Evolutionary conservation across 1,140 invertebrate species (phyloP), one percentile per base, ranked within the genome.

Genomic region (Sitodiplosis mosellana): DNA sequence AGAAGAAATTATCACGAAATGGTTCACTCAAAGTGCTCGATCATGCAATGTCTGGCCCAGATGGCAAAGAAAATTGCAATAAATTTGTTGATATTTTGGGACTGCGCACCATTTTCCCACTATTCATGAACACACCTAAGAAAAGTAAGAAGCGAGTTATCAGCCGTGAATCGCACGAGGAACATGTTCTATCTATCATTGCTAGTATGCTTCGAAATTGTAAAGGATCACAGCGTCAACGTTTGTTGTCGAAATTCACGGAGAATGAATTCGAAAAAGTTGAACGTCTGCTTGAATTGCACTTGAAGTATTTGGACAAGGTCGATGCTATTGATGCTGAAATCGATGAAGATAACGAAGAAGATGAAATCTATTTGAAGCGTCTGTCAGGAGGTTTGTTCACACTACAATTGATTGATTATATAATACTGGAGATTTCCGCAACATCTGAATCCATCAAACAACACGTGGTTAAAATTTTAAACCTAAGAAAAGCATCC

Each of bases 201-300:
- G 80, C 87, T 1, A 86, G 87, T 43, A 85, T 99, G 77, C 67
- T 99, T 45, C 77, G 86, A 48, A 93, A 95, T 59, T 94, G 87
- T 61, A 81, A 83, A 58, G 86, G 87, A 8, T 80, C 82, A 27
- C 91, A 96, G 53, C 68, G 89, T 33, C 84, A 93, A 59, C 70
- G 96, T 47, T 69, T 99, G 22, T 61, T 99, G 8, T 83, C 81
- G 54, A 99, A 99, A 72, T 99, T 99, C 64, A 87, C 82, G 1
- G 96, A 99, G 71, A 96, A 96, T 63, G 92, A 99, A 69, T 85
- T 91, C 57, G 96, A 99, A 69, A 99, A 99, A 72, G 88, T 98
- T 0, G 95, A 99, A 61, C 67, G 95, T 55, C 69, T 98, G 14
- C 71, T 98, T 60, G 95, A 99, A 65, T 69, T 99, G 40, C 93